Percentiles rank a stretch among this genome's conserved stretches.
Evolutionary conservation across 1,140 invertebrate genomes (phyloP).

Genomic region (Drosophila pectinifera): DNA sequence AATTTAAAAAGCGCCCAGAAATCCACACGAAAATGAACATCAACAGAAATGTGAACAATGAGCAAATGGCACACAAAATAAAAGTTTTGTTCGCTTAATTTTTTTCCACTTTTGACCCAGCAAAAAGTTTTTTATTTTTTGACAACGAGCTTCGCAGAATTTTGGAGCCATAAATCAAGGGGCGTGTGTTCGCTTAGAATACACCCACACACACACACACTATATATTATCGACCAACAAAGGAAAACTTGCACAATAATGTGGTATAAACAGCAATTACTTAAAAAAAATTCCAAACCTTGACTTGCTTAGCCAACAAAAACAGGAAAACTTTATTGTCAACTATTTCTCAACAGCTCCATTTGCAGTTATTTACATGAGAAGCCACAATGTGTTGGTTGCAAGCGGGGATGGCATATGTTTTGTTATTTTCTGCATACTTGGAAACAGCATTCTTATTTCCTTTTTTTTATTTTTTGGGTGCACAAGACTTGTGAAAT

Average conservation of each 20-base stretch:
- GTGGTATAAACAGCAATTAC: constrained; percentile 77
- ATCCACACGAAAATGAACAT: constrained; percentile 14
- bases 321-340: constrained; percentile 60
- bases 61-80: constrained; percentile 58
- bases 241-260: constrained; percentile 62
- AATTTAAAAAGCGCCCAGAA: constrained; percentile 19
- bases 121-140: constrained; percentile 57
- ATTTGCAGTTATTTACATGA: constrained; percentile 66
- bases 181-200: constrained; percentile 32
- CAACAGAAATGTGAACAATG: constrained; percentile 29
- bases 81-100: constrained; percentile 31
- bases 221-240: constrained; percentile 11
- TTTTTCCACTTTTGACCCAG: constrained; percentile 28
- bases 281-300: constrained; percentile 61
- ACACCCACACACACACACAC: constrained; percentile 9
- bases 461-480: constrained; percentile 8
- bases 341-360: constrained; percentile 61
- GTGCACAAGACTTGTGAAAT: constrained; percentile 19
- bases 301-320: constrained; percentile 43
- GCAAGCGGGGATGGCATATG: constrained; percentile 6
- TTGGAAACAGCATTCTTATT: background rate
- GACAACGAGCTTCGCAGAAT: constrained; percentile 71
- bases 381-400: constrained; percentile 8
- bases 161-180: constrained; percentile 67
- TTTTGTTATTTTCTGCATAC: constrained; percentile 31